phyloP scores from a whole-genome alignment of 2,113 vertebrate species.

The Strix uralensis region DNA sequence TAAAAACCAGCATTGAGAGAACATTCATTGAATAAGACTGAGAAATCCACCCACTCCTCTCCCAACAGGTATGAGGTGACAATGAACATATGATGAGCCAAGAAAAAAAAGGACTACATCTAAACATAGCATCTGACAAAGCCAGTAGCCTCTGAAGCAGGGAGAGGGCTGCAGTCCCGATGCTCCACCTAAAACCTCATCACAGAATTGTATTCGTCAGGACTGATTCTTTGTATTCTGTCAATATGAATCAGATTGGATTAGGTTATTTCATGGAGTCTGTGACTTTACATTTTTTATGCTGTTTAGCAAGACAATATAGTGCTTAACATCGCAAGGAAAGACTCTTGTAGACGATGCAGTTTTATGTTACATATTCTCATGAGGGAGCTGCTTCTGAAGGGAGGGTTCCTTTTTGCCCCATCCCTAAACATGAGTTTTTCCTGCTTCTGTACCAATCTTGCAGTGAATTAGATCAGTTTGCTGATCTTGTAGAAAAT shows the following conservation, averaged over 20 bases:
- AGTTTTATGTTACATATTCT: not conserved
- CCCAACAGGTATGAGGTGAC: conserved; percentile 2
- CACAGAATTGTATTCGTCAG: not conserved
- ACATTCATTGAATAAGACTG: not conserved
- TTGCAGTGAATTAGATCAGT: not conserved
- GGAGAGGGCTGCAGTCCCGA: not conserved
- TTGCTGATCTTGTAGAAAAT: not conserved
- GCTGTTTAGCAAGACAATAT: not conserved
- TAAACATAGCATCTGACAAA: not conserved
- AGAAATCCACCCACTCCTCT: conserved; percentile 29
- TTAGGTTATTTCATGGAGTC: not conserved
- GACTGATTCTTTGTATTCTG: not conserved
- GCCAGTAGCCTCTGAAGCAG: not conserved
- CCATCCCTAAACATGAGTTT: not conserved
- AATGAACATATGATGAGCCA: not conserved
- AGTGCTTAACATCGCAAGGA: not conserved
- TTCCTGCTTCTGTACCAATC: not conserved
- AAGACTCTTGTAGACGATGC: not conserved
- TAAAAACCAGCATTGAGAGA: not conserved
- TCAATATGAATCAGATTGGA: not conserved
- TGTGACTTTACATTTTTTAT: not conserved
- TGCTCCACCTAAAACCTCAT: not conserved
- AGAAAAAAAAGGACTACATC: not conserved
- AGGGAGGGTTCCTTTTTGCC: not conserved
- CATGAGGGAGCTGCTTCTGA: not conserved